phyloP scores from a whole-genome alignment of 1,140 invertebrate genomes.

The Diachasmimorpha longicaudata region DNA sequence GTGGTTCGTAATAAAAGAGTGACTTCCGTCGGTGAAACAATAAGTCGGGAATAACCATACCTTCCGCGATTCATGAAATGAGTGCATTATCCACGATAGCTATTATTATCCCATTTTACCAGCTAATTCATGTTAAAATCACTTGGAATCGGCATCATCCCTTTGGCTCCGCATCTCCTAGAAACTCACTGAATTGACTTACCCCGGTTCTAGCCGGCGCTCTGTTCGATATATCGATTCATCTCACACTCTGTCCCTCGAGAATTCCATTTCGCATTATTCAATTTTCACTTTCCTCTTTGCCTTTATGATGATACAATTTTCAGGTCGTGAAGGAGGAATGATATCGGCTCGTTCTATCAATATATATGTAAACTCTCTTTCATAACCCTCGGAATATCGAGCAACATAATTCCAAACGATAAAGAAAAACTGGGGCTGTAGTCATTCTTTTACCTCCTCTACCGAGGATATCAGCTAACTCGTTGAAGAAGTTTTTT shows the following conservation, averaged over 20 bases:
- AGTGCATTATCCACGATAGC: not conserved
- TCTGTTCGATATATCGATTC: constrained; percentile 1
- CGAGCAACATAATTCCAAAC: constrained; percentile 21
- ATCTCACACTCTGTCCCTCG: not conserved
- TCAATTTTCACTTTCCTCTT: not conserved
- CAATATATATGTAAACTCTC: constrained; percentile 24
- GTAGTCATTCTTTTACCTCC: not conserved
- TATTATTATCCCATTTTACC: not conserved
- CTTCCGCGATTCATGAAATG: constrained; percentile 14
- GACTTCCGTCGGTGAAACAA: constrained; percentile 32
- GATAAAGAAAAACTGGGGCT: not conserved
- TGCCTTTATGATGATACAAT: constrained; percentile 25
- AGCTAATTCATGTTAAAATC: not conserved
- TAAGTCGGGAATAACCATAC: constrained; percentile 14
- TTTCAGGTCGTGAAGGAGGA: constrained; percentile 7
- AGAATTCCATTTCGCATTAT: constrained; percentile 12
- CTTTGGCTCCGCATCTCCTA: not conserved
- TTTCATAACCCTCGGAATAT: constrained; percentile 15
- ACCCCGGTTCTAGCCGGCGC: not conserved
- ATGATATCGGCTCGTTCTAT: constrained; percentile 14
- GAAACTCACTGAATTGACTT: not conserved
- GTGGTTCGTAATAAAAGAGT: constrained; percentile 23
- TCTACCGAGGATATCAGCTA: not conserved
- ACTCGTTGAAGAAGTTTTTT: constrained; percentile 9
- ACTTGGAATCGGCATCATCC: not conserved